These are phyloP conservation scores for Mirza zaza DNA, from an alignment of 2,113 vertebrate species.

Conservation along the genomic window DNA sequence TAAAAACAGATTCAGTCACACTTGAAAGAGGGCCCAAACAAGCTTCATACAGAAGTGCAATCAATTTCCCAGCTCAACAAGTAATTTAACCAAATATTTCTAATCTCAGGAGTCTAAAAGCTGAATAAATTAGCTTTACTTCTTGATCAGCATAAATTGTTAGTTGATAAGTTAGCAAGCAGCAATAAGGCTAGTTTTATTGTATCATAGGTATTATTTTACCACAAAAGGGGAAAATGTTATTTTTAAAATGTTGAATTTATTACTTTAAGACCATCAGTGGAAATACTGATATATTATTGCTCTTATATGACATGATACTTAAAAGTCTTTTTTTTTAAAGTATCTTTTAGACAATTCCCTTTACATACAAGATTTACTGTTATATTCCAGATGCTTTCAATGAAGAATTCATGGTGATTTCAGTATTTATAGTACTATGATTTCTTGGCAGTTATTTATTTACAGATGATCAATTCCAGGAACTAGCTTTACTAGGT, in stretches of 20 bases:
- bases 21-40: slow-evolving; percentile 4
- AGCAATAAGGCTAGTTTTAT: neutral
- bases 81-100: slow-evolving; percentile 50
- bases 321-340: neutral
- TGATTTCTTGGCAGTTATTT: slow-evolving; percentile 55
- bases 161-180: slow-evolving; percentile 2
- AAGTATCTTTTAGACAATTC: neutral
- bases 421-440: slow-evolving; percentile 26
- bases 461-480: slow-evolving; percentile 61
- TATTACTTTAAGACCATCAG: slow-evolving; percentile 18
- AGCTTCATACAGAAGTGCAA: slow-evolving; percentile 5
- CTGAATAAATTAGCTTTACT: slow-evolving; percentile 44
- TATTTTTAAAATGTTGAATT: slow-evolving; percentile 6
- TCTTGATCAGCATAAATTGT: slow-evolving; percentile 42
- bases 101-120: slow-evolving; percentile 44
- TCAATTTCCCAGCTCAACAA: slow-evolving; percentile 10
- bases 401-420: slow-evolving; percentile 23
- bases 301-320: neutral
- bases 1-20: slow-evolving; percentile 40
- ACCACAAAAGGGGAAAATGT: neutral
- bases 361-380: neutral
- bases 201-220: neutral
- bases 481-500: slow-evolving; percentile 66
- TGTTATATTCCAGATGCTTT: neutral
- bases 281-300: neutral